These are phyloP conservation scores for Tribolium castaneum DNA, from an alignment of 1,140 invertebrate species.

Conservation along the genomic window DNA sequence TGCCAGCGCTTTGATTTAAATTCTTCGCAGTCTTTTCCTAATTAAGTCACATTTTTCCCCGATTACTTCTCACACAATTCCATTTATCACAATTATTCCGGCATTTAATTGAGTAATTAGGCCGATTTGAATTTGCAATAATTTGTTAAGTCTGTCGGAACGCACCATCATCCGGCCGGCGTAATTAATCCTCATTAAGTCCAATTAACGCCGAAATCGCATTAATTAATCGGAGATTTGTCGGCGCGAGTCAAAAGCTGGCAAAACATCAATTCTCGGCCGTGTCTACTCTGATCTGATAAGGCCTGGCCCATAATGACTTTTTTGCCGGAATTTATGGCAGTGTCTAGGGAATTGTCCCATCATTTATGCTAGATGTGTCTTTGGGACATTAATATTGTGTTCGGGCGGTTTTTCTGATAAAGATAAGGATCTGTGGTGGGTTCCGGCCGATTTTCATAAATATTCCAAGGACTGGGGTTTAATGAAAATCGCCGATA, in stretches of 20 bases:
- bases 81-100: background rate
- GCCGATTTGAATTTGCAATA: background rate
- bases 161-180: background rate
- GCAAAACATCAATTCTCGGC: constrained; percentile 58
- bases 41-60: background rate
- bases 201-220: background rate
- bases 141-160: constrained; percentile 7
- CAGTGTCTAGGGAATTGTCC: constrained; percentile 51
- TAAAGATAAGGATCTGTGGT: constrained; percentile 47
- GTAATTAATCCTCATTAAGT: background rate
- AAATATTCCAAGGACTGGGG: background rate
- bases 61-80: background rate
- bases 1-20: background rate
- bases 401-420: constrained; percentile 46
- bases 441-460: constrained; percentile 46
- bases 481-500: constrained; percentile 9
- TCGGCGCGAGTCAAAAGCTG: constrained; percentile 48
- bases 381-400: constrained; percentile 49
- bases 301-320: constrained; percentile 44
- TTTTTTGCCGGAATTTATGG: constrained; percentile 50
- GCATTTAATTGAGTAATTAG: background rate
- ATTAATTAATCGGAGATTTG: background rate
- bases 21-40: background rate
- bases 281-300: constrained; percentile 54
- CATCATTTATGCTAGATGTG: constrained; percentile 50